These are phyloP conservation scores for Champsocephalus esox DNA, from an alignment of 2,797 vertebrate genomes.

Conservation along the genomic window DNA sequence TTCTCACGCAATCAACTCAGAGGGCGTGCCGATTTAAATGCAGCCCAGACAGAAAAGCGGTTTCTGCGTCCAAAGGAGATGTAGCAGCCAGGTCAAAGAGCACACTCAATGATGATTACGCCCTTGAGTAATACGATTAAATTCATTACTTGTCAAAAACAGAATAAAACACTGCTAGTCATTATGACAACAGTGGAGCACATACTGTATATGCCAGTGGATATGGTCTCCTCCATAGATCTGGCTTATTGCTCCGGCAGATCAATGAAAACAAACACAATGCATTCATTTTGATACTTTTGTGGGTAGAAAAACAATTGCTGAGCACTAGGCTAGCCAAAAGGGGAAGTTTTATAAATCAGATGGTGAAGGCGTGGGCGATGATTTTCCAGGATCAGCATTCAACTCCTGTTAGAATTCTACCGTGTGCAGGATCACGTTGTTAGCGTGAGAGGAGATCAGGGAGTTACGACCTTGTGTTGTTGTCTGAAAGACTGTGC, in stretches of 20 bases:
- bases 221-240: not conserved
- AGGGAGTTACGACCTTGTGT: conserved; percentile 4
- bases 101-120: not conserved
- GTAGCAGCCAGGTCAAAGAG: too few relatives aligned
- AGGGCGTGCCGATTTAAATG: too few relatives aligned
- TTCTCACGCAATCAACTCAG: too few relatives aligned
- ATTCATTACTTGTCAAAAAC: conserved; percentile 5
- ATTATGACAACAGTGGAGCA: not conserved
- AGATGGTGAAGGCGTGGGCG: not conserved
- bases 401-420: not conserved
- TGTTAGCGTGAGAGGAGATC: not conserved
- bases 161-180: conserved; percentile 1
- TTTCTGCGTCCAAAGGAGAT: too few relatives aligned
- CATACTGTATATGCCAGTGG: not conserved
- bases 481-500: not conserved
- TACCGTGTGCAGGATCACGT: not conserved
- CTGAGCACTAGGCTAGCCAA: not conserved
- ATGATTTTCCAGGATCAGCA: not conserved
- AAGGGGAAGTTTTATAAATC: not conserved
- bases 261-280: not conserved
- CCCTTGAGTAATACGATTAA: not conserved
- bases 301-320: not conserved
- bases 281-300: not conserved
- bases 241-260: conserved; percentile 3
- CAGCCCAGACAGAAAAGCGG: too few relatives aligned